A percentile compares a stretch with the other conserved stretches of the same genome.
phyloP scores from a whole-genome alignment of 2,113 vertebrate species.

The Cariama cristata region DNA sequence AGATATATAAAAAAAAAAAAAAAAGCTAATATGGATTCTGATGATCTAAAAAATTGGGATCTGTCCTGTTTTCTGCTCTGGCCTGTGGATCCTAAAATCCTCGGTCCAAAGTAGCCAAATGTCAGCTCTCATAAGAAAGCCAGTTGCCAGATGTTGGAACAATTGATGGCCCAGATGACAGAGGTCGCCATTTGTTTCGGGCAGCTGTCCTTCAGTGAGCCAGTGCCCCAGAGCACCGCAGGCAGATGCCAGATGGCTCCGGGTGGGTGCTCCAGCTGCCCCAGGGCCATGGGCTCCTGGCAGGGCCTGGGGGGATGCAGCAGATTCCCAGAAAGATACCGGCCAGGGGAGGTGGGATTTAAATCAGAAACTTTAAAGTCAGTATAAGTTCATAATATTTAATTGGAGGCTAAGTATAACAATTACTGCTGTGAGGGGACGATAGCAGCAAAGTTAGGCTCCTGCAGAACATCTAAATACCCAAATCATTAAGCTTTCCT shows the following conservation, averaged over 20 bases:
- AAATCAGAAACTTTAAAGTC: background rate
- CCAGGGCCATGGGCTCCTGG: background rate
- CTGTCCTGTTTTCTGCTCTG: background rate
- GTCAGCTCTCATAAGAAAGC: conserved; percentile 38
- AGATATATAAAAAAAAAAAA: background rate
- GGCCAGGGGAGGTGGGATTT: background rate
- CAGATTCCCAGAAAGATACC: background rate
- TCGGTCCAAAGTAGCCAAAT: background rate
- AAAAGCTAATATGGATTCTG: background rate
- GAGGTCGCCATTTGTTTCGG: conserved; percentile 60
- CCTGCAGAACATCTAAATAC: background rate
- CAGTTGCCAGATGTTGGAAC: conserved; percentile 65
- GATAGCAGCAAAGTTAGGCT: background rate
- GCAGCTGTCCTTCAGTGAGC: conserved; percentile 6
- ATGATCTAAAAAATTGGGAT: background rate
- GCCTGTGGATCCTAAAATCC: background rate
- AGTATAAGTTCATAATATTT: background rate
- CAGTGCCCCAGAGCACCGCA: rapidly evolving
- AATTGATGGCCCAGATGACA: conserved; percentile 66
- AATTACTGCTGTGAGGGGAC: background rate
- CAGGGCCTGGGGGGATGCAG: background rate
- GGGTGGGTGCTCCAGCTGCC: background rate
- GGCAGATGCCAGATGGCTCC: conserved; percentile 55
- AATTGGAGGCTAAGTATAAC: background rate
- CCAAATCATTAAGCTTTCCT: conserved; percentile 14